Evolutionary conservation across 2,888 invertebrate species (phyloP), one percentile per base, ranked within the genome.

Genomic region (Stenoptilia bipunctidactyla): DNA sequence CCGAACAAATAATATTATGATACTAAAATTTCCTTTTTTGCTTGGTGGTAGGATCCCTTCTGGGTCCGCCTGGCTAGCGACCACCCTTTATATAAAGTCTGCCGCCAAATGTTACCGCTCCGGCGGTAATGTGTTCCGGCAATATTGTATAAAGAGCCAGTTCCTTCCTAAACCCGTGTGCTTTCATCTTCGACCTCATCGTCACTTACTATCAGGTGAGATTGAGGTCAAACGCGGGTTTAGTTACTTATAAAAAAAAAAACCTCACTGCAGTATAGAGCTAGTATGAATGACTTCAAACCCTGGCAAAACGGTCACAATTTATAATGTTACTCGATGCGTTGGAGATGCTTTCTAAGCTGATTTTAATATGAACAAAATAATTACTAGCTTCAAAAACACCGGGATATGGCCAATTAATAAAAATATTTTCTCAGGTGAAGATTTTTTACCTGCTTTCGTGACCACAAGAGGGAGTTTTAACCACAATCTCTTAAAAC

Each of bases 241-340:
- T n/a, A n/a, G n/a, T n/a, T n/a, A n/a, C n/a, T n/a, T n/a, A n/a
- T n/a, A n/a, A n/a, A n/a, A 41, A 45, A n/a, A n/a, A n/a, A n/a
- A 8, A 20, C 48, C 48, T 36, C 45, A 48, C 20, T 45, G 45
- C 15, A 43, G 14, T 34, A 34, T 14, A 40, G 42, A 44, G 34
- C 40, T 27, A 36, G 36, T 27, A 47, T 47, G 45, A 47, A 47
- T 39, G 47, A 43, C 15, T 47, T 44, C 45, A 2, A 40, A 46
- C 13, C 41, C 46, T 38, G 41, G 44, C 15, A 44, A 45, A 41
- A 42, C 38, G 37, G 42, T 41, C 38, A 47, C 43, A n/a, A 43
- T 46, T 38, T 46, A 46, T 34, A 42, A 46, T 41, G 44, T 44
- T 12, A 42, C 42, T 34, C 40, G 42, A 37, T 46, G 44, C 42